Evolutionary conservation across 2,113 vertebrate species (phyloP), one percentile per base, ranked within the genome.

Genomic region (Alces alces): DNA sequence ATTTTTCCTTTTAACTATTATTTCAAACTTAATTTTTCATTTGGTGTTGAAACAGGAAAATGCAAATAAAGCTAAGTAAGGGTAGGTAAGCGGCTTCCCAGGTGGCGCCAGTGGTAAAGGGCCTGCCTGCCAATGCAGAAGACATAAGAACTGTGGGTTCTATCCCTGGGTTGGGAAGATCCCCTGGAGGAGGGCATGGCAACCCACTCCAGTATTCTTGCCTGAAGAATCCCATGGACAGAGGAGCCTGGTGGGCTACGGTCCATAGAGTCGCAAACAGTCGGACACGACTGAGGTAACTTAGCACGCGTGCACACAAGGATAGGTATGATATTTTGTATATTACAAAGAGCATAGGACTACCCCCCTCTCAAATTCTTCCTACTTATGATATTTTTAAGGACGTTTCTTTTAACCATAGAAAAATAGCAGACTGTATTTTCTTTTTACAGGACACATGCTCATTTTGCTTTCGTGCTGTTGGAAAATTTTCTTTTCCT

Each of bases 1-100:
- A 33, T 36, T 91, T 93, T 95, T 52, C 57, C 52, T 87, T 95
- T 95, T 27, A 60, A 80, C 5, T 91, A 6, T 33, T 57, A 87
- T 47, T 45, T 91, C 58, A 76, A 57, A 80, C 21, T 80, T 89
- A 23, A 2, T 5, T 80, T 82, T 19, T 89, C n/a, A 57, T 73
- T 36, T 14, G 23, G 52, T 80, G 13, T 76, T 76, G 84, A 88
- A 86, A 45, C 3, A 70, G 45, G 11, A 91, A 86, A 79, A 57
- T 84, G 70, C 11, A 89, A 61, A 27, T 52, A 64, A 97, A 70
- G 4, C 23, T 94, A 39, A 11, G 14, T 50, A 86, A 94, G 15
- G 0, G 5, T 73, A 80, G 36, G 4, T 30, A 55, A 55, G 10
- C 9, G 64, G n/a, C n/a, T 70, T 70, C 66, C 9, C 19, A 6